A percentile compares a stretch with the other conserved stretches of the same genome.
Conservation (phyloP, 2,888 invertebrate genomes). For the Chaetoderma sp. region DNA sequence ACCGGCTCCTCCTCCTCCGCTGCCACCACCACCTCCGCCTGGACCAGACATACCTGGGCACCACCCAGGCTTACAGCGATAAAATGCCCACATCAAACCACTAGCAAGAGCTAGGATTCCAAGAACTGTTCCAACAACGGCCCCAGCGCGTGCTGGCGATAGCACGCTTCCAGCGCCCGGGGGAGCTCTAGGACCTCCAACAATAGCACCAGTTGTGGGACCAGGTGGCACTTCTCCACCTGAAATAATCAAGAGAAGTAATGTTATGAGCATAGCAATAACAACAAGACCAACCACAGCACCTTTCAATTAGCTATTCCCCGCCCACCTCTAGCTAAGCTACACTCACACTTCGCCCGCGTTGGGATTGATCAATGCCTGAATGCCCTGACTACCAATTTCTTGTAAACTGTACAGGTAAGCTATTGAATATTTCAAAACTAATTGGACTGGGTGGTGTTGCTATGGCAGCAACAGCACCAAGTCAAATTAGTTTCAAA, state of each 20-base stretch:
- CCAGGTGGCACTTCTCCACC: too few relatives aligned
- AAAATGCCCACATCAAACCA: constrained; percentile 62
- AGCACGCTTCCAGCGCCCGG: constrained; percentile 35
- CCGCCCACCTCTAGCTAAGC: neutral
- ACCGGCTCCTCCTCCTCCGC: constrained; percentile 13
- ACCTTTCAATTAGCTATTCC: neutral
- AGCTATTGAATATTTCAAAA: too few relatives aligned
- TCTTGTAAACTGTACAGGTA: too few relatives aligned
- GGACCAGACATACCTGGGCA: constrained; percentile 43
- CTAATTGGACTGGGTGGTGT: too few relatives aligned
- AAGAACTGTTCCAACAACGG: constrained; percentile 56
- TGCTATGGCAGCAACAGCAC: too few relatives aligned
- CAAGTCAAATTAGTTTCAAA: too few relatives aligned
- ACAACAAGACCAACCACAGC: neutral
- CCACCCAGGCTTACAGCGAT: constrained; percentile 59
- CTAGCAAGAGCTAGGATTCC: constrained; percentile 48
- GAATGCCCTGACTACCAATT: too few relatives aligned
- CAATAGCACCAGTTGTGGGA: constrained; percentile 13
- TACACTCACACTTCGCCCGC: neutral
- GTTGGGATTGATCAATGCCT: too few relatives aligned
- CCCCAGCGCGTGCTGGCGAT: constrained; percentile 54
- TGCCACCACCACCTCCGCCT: constrained; percentile 26
- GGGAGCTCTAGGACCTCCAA: constrained; percentile 31
- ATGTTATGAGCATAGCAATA: too few relatives aligned
- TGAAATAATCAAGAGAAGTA: too few relatives aligned